phyloP scores from a whole-genome alignment of 2,888 invertebrate species.

The Cheilosia scutellata region DNA sequence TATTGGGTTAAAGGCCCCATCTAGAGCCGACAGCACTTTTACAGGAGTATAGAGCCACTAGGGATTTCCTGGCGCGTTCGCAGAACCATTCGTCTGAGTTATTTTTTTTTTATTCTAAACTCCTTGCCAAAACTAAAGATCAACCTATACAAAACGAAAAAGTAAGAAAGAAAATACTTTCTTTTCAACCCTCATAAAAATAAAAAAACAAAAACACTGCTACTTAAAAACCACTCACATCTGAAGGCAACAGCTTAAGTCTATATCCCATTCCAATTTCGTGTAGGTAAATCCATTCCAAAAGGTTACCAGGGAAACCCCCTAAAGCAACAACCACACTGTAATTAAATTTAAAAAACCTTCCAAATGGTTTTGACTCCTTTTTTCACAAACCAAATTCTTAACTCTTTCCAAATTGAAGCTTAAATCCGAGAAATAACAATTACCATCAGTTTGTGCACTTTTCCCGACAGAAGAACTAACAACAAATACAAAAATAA shows the following conservation, averaged over 20 bases:
- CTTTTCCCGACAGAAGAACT: constrained; percentile 14
- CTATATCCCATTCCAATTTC: not conserved
- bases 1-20: no score
- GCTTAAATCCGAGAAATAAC: not conserved
- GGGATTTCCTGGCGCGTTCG: no score
- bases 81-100: no score
- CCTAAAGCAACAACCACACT: constrained; percentile 20
- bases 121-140: not conserved
- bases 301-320: not conserved
- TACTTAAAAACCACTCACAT: not conserved
- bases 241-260: not conserved
- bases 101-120: no score
- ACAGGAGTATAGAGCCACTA: no score
- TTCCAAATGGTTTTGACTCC: not conserved
- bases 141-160: not conserved
- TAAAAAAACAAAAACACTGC: not conserved
- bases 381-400: not conserved
- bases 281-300: not conserved
- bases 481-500: not conserved
- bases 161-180: not conserved
- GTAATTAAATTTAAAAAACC: constrained; percentile 46
- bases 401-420: not conserved
- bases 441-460: not conserved
- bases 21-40: no score
- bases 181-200: not conserved